Conservation (phyloP, 2,888 invertebrate genomes). For the Diarsia mendica region DNA sequence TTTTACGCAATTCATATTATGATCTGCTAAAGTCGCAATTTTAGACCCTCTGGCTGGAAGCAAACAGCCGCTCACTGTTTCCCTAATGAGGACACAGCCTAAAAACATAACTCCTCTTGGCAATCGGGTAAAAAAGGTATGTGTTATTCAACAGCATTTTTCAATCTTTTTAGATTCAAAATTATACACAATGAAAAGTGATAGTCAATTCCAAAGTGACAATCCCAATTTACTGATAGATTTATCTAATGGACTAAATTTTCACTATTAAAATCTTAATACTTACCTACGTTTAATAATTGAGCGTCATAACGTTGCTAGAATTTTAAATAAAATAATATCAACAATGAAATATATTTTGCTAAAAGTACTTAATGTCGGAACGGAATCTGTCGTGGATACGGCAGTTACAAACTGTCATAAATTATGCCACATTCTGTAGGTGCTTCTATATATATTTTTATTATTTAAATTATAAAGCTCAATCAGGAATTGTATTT, state of each 20-base stretch:
- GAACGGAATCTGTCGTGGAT: slow-evolving; percentile 48
- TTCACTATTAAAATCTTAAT: slow-evolving; percentile 72
- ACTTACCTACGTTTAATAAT: slow-evolving; percentile 81
- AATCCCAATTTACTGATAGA: slow-evolving; percentile 66
- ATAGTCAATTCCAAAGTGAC: slow-evolving; percentile 71
- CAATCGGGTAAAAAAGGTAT: neutral
- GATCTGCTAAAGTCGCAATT: too few relatives aligned
- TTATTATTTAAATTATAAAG: slow-evolving; percentile 29
- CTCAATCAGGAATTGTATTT: slow-evolving; percentile 22
- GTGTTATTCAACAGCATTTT: neutral
- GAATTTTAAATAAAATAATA: slow-evolving; percentile 69
- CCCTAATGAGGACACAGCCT: neutral
- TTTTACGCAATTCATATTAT: too few relatives aligned
- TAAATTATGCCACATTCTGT: slow-evolving; percentile 8
- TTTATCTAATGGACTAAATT: slow-evolving; percentile 81
- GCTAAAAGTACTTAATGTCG: slow-evolving; percentile 49
- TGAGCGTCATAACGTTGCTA: slow-evolving; percentile 83
- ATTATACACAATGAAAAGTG: slow-evolving; percentile 27
- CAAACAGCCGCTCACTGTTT: neutral
- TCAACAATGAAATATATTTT: slow-evolving; percentile 66
- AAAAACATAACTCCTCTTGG: neutral
- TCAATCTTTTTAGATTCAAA: slow-evolving; percentile 27
- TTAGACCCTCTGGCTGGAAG: neutral
- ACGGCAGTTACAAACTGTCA: slow-evolving; percentile 9
- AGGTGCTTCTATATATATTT: slow-evolving; percentile 15